Percentiles rank a stretch among this genome's conserved stretches.
phyloP scores from a whole-genome alignment of 2,888 invertebrate species.

The Ypsolopha scabrella region DNA sequence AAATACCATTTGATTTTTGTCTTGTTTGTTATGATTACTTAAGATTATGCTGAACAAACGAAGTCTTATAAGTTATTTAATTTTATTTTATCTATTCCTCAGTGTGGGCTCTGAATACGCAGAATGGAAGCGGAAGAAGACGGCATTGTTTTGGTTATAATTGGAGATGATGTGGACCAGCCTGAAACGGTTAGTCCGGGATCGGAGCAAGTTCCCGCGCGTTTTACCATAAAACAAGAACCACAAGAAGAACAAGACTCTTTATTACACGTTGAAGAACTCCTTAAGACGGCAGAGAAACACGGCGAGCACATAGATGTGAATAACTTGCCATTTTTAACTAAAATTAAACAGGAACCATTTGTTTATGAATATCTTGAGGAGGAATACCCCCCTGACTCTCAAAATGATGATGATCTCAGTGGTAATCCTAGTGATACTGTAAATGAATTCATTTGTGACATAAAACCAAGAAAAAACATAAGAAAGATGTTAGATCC shows the following conservation, averaged over 20 bases:
- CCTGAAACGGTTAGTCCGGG: neutral
- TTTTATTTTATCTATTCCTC: no score
- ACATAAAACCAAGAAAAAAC: constrained; percentile 7
- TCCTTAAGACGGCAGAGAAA: constrained; percentile 24
- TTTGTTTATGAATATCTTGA: constrained; percentile 6
- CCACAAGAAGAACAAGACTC: constrained; percentile 15
- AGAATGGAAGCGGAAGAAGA: constrained; percentile 23
- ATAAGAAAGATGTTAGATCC: constrained; percentile 16
- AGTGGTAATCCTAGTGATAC: neutral
- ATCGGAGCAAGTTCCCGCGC: constrained; percentile 9
- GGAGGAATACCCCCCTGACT: constrained; percentile 7
- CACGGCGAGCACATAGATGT: constrained; percentile 22
- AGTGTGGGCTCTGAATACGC: no score
- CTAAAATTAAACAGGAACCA: constrained; percentile 7
- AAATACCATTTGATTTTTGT: no score
- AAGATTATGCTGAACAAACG: no score
- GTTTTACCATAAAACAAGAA: constrained; percentile 20
- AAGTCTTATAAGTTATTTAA: no score
- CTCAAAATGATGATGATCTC: constrained; percentile 6
- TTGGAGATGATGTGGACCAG: constrained; percentile 18
- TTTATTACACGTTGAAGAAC: constrained; percentile 13
- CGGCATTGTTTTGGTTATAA: constrained; percentile 24
- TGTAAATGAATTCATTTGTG: no score
- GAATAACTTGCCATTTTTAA: constrained; percentile 11
- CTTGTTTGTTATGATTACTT: no score